Percentiles rank a stretch among this genome's conserved stretches.
Conservation (phyloP, 2,888 invertebrate genomes). For the Julus scandinavius region DNA sequence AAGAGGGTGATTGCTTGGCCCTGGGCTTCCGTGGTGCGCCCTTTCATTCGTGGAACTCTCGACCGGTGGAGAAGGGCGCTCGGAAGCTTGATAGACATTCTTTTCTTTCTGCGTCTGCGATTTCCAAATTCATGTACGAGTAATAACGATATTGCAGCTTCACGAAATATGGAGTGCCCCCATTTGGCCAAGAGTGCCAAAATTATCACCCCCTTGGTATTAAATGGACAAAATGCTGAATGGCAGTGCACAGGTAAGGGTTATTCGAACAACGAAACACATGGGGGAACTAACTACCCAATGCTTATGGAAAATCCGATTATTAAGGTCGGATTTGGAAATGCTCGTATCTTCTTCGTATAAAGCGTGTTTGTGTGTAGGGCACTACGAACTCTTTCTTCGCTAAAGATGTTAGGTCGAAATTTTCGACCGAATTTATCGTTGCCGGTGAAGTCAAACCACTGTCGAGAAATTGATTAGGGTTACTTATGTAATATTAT, state of each 20-base stretch:
- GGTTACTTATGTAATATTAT: background rate
- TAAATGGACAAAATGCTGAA: constrained; percentile 12
- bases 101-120: background rate
- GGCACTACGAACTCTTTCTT: too few species aligned
- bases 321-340: background rate
- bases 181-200: constrained; percentile 52
- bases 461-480: background rate
- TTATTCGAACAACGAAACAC: background rate
- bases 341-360: too few species aligned
- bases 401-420: background rate
- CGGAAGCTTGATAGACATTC: background rate
- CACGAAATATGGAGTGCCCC: constrained; percentile 53
- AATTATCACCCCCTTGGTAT: constrained; percentile 20
- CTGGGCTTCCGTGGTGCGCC: background rate
- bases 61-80: too few species aligned
- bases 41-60: background rate
- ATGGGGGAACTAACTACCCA: background rate
- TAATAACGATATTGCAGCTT: too few species aligned
- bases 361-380: too few species aligned
- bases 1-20: background rate
- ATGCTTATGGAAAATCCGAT: background rate
- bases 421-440: background rate
- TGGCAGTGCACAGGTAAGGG: constrained; percentile 54
- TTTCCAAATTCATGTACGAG: background rate
- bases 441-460: background rate